Evolutionary conservation across 2,797 vertebrate species (phyloP), one percentile per base, ranked within the genome.

Genomic region (Protonibea diacanthus): DNA sequence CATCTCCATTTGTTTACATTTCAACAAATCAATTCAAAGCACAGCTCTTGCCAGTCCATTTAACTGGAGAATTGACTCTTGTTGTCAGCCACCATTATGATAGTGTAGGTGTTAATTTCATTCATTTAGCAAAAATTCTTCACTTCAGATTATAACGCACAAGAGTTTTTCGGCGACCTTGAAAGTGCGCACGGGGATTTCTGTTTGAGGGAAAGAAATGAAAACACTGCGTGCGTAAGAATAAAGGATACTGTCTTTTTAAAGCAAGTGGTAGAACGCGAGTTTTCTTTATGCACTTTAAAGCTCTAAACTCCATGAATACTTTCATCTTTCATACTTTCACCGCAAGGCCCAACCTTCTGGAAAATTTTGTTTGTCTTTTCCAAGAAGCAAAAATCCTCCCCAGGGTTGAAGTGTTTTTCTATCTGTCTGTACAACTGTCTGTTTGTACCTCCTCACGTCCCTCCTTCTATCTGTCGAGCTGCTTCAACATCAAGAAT

Each of bases 11-110:
- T 90, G 82, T 91, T 91, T 88, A 66, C 74, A 80, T 88, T 82
- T 80, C 62, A 84, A 82, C 84, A 90, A 87, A 89, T 93, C 86
- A 91, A 88, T 89, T 89, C 86, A 91, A 88, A 90, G 71, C 74
- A 25, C 59, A 81, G 64, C 66, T 85, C 71, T 80, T 72, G 80
- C 72, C 81, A 85, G 81, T 65, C 63, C 76, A 78, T 88, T 87
- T 88, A 85, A 78, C 78, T 78, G 71, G 73, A 86, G 82, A 90
- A 81, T 81, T 81, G 81, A 86, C 60, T 47, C 63, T 61, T 64
- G 48, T 69, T 85, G 76, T 92, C 84, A 78, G 61, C 70, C 51
- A 77, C 65, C 40, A 77, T 86, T 87, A 86, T 81, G 81, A 74
- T 49, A 66, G 59, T 59, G 73, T 80, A 74, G 71, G 82, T 81